Conservation (phyloP, 2,113 vertebrate species). For the Ophiodon elongatus region DNA sequence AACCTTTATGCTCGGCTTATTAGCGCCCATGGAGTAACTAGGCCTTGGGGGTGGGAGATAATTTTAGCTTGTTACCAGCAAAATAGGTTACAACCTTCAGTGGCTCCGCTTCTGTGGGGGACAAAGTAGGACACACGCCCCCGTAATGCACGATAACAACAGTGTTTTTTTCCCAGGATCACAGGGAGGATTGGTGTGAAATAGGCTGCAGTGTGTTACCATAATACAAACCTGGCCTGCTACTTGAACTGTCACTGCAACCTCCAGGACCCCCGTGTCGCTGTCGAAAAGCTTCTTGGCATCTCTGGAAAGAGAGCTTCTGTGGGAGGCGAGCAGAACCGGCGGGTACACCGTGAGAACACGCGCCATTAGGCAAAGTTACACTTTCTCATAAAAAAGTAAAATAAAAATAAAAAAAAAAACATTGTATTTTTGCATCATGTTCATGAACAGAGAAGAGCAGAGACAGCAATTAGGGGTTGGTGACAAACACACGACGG, state of each 20-base stretch:
- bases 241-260: constrained; percentile 85
- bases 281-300: constrained; percentile 87
- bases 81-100: constrained; percentile 77
- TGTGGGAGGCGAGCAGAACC: constrained; percentile 60
- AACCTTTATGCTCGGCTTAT: constrained; percentile 75
- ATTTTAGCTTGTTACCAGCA: constrained; percentile 76
- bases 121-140: constrained; percentile 68
- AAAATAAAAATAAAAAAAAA: too few species aligned
- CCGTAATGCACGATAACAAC: not conserved
- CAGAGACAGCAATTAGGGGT: constrained; percentile 4
- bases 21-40: constrained; percentile 59
- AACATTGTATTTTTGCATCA: not conserved
- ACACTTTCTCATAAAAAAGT: not conserved
- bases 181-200: not conserved
- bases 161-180: constrained; percentile 21
- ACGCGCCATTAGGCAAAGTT: not conserved
- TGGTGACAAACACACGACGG: constrained; percentile 7
- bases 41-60: constrained; percentile 69
- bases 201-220: not conserved
- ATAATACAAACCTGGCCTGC: constrained; percentile 87
- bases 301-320: constrained; percentile 87
- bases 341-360: not conserved
- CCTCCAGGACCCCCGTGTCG: constrained; percentile 90
- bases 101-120: constrained; percentile 42
- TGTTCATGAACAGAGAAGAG: constrained; percentile 1